Base-by-base conservation (phyloP, 1,140 invertebrate genomes). In the Archivesica marissinica region DNA sequence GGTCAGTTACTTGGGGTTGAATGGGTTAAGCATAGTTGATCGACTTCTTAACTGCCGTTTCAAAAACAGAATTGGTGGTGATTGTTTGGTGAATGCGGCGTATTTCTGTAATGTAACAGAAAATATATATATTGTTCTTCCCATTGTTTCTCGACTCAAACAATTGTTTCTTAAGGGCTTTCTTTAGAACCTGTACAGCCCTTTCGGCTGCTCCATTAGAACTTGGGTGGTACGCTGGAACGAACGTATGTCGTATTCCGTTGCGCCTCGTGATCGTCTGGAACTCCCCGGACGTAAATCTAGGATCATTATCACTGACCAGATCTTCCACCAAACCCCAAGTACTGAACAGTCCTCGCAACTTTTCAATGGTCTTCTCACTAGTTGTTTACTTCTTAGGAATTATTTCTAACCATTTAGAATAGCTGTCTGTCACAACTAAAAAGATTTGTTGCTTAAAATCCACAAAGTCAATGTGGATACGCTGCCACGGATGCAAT, bases 381-480 rank as follows among this genome's bases (percentile, higher is more conserved):
- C 76, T 56, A 11, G 88, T 87, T 25, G 79, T 86, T 0, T 28
- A 76, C 41, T 70, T 72, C 85, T 85, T 83, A 20, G 66, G 52
- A 25, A 86, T 61, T 9, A 94, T 96, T 88, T 96, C 95, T 35
- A 89, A 92, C 86, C 92, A 95, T 86, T 95, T 95, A 6, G 93
- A 93, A 82, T 90, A 92, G 1, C 94, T 91, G 78, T 95, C 94
- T 0, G 95, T 92, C 0, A 95, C 61, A 0, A 95, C 47, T 15
- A 86, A 52, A 41, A 85, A 83, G 50, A 76, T 85, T n/a, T 15
- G n/a, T 38, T 50, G 23, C 6, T 72, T 41, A 56, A 94, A 92
- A 23, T 84, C 87, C n/a, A 83, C 88, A 47, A 76, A 91, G 28
- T 91, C 89, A 1, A 88, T 87, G 23, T 90, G 88, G 3, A 91